phyloP scores from a whole-genome alignment of 2,888 invertebrate species.

The Dendrolimus pini region DNA sequence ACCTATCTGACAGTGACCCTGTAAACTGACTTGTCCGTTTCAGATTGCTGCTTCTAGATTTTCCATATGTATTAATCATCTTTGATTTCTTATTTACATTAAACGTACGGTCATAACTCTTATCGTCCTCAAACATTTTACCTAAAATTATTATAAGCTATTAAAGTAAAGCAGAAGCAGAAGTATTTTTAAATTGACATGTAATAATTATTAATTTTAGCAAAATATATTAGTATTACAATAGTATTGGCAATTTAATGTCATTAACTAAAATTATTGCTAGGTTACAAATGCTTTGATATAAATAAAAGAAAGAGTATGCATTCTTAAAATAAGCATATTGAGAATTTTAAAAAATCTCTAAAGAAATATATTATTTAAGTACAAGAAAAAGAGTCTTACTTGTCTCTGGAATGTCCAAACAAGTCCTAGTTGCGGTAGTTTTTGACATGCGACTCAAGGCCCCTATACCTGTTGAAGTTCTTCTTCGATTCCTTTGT shows the following conservation, averaged over 20 bases:
- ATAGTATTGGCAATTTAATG: too few relatives aligned
- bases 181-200: not conserved
- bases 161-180: too few relatives aligned
- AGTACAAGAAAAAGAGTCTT: constrained; percentile 13
- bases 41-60: constrained; percentile 29
- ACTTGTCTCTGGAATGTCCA: constrained; percentile 32
- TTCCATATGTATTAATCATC: constrained; percentile 55
- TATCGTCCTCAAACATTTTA: constrained; percentile 37
- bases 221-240: too few relatives aligned
- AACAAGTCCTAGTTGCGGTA: constrained; percentile 29
- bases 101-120: constrained; percentile 30
- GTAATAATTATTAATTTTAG: not conserved
- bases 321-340: too few relatives aligned
- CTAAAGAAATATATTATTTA: too few relatives aligned
- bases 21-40: constrained; percentile 42
- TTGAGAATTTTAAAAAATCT: too few relatives aligned
- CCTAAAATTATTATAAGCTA: constrained; percentile 24
- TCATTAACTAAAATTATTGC: too few relatives aligned
- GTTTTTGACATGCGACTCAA: constrained; percentile 45
- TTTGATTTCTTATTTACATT: constrained; percentile 54
- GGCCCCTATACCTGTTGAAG: constrained; percentile 44
- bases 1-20: constrained; percentile 54
- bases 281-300: too few relatives aligned
- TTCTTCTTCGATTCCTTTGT: constrained; percentile 43
- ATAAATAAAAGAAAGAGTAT: too few relatives aligned